These are phyloP conservation scores for Tetraodon nigroviridis DNA, from an alignment of 2,113 vertebrate species.

Conservation along the genomic window DNA sequence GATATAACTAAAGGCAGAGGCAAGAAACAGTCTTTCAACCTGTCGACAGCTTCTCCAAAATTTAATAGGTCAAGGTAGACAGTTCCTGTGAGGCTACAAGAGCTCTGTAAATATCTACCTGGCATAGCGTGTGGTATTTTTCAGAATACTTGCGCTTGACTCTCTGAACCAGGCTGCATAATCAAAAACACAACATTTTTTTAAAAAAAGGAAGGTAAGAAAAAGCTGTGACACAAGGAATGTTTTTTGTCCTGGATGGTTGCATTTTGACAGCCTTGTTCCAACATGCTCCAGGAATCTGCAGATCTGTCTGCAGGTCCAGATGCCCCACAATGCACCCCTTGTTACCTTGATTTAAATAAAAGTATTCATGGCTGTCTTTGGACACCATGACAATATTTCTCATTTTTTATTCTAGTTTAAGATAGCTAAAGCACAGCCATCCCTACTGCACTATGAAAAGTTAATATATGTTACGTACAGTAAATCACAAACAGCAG, in stretches of 20 bases:
- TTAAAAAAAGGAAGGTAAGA: conserved; percentile 33
- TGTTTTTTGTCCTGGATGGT: conserved; percentile 64
- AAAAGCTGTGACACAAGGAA: conserved; percentile 68
- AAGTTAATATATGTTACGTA: not conserved
- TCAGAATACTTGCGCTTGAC: conserved; percentile 47
- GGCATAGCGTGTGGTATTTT: conserved; percentile 50
- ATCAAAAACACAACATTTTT: conserved; percentile 61
- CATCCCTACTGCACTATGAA: no score
- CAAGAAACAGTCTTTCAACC: conserved; percentile 66
- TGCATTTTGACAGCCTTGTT: conserved; percentile 58
- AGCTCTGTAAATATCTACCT: conserved; percentile 66
- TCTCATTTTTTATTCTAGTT: conserved; percentile 13
- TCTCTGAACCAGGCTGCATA: conserved; percentile 72
- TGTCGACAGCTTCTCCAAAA: conserved; percentile 69
- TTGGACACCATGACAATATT: conserved; percentile 32
- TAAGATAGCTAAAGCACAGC: no score
- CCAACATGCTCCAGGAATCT: conserved; percentile 70
- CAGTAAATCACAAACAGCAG: not conserved
- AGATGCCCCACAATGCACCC: conserved; percentile 45
- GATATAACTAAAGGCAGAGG: conserved; percentile 60
- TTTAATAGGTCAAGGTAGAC: conserved; percentile 72
- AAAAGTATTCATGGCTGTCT: conserved; percentile 44
- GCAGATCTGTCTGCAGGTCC: conserved; percentile 58
- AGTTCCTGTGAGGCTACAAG: conserved; percentile 54
- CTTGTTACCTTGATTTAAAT: conserved; percentile 58